A percentile compares a stretch with the other conserved stretches of the same genome.
phyloP scores from a whole-genome alignment of 2,113 vertebrate species.

The Microtus montanus region DNA sequence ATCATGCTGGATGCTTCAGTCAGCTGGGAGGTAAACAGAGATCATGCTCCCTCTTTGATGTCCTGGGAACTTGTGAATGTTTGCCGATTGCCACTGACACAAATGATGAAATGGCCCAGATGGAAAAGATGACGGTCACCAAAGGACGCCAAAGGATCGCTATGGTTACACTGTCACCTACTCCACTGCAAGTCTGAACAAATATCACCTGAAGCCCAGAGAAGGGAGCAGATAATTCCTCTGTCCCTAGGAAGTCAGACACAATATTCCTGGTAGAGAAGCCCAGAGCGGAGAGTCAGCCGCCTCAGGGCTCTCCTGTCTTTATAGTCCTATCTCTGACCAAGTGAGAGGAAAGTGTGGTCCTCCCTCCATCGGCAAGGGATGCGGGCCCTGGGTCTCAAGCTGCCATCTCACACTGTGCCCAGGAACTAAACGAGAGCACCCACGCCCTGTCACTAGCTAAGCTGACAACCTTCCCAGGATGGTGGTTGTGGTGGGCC shows the following conservation, averaged over 20 bases:
- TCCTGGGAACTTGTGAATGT: slow-evolving; percentile 55
- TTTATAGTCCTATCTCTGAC: not conserved
- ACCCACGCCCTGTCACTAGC: not conserved
- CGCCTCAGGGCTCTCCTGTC: not conserved
- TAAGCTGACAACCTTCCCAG: not conserved
- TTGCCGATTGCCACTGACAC: slow-evolving; percentile 34
- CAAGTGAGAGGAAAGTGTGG: not conserved
- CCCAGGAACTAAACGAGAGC: not conserved
- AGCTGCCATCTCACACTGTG: not conserved
- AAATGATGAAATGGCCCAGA: slow-evolving; percentile 48
- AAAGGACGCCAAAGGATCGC: not conserved
- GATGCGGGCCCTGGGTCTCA: not conserved
- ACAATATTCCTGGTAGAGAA: not conserved
- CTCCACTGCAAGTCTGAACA: not conserved
- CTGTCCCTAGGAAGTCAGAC: not conserved
- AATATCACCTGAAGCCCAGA: slow-evolving; percentile 11
- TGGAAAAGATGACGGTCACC: not conserved
- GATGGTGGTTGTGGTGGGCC: not conserved
- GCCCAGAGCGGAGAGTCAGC: not conserved
- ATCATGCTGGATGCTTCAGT: slow-evolving; percentile 50
- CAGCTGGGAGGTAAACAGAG: slow-evolving; percentile 60
- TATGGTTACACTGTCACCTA: not conserved
- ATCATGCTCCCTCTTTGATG: slow-evolving; percentile 55
- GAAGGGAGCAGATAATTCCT: not conserved
- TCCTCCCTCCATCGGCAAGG: not conserved